Base-by-base conservation (phyloP, 2,113 vertebrate species). In the Apodemus sylvaticus region DNA sequence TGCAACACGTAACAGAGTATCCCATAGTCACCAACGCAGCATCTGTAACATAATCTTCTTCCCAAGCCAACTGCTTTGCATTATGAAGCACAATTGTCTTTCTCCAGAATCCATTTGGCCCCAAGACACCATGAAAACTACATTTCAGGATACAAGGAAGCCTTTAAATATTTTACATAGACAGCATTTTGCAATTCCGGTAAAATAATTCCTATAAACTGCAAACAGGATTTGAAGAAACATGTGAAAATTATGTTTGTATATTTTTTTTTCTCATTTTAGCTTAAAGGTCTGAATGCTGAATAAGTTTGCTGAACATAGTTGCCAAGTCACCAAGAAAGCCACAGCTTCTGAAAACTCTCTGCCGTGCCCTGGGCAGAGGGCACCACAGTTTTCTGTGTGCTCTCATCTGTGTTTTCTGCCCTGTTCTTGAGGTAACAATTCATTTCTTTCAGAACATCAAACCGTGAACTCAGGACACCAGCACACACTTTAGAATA, bases 121-220 rank as follows among this genome's bases (percentile, higher is more conserved):
- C n/a, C 83, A 26, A 92, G 48, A 89, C n/a, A 71, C 68, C 58
- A 88, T 78, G 13, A 91, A 94, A 90, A 51, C 36, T 42, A 96
- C 53, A 36, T 85, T 89, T 94, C 12, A 20, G n/a, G 34, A 82
- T 70, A 53, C 13, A 74, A 66, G 0, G 2, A 64, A 95, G 19
- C 60, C 64, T 89, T 83, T 39, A 78, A 86, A 92, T 34, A 86
- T 82, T 87, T 88, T 87, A 88, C 70, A 51, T 45, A 71, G 88
- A 83, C 39, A 62, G 24, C 64, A 12, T 20, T 87, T 71, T 89
- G 8, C 26, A 86, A 36, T 82, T 90, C n/a, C 1, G 60, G 20
- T 77, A 70, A 93, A 96, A 86, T 86, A 81, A 96, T 94, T 89
- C 76, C n/a, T 48, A 90, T 4, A 55, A 92, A 92, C 79, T 34